Evolutionary conservation across 2,113 vertebrate genomes (phyloP), one percentile per base, ranked within the genome.

Genomic region (Limanda limanda): DNA sequence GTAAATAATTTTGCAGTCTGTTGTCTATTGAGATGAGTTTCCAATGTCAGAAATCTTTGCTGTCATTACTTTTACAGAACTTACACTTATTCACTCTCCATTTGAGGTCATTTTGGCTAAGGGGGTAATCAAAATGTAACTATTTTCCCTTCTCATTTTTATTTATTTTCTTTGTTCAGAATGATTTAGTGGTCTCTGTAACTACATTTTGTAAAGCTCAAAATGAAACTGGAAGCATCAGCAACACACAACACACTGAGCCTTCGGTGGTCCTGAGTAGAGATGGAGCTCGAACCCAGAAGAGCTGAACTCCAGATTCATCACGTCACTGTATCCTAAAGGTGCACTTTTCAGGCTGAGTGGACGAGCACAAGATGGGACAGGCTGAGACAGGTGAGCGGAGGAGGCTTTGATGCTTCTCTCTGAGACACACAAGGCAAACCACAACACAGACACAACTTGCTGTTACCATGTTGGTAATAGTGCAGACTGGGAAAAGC

Each of bases 341-440:
- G 79, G 75, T 61, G 35, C 59, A 73, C 71, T 83, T 87, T 92
- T 84, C 65, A 63, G 56, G 56, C 37, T 84, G 85, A 88, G 59
- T 85, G 78, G 80, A 73, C 42, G 14, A 78, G 66, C 64, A 78
- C 42, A 18, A 67, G 69, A 77, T n/a, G 56, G 52, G 60, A 79
- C 82, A 87, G n/a, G 86, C 71, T 71, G 74, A 79, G 84, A 63
- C 87, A 82, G 60, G 69, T 47, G 76, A 74, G 20, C 62, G 66
- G 64, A 58, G 23, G 21, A 67, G 62, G 51, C 51, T 52, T n/a
- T 52, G 63, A 86, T 81, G 74, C 47, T 55, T 83, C 17, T 18
- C 60, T 76, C 68, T 71, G 14, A 76, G 67, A 86, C 47, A 75
- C 54, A 23, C 31, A 25, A 70, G 13, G 40, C 20, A 45, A 74